These are phyloP conservation scores for Campoplex nolae DNA, from an alignment of 2,888 invertebrate genomes.

Conservation along the genomic window DNA sequence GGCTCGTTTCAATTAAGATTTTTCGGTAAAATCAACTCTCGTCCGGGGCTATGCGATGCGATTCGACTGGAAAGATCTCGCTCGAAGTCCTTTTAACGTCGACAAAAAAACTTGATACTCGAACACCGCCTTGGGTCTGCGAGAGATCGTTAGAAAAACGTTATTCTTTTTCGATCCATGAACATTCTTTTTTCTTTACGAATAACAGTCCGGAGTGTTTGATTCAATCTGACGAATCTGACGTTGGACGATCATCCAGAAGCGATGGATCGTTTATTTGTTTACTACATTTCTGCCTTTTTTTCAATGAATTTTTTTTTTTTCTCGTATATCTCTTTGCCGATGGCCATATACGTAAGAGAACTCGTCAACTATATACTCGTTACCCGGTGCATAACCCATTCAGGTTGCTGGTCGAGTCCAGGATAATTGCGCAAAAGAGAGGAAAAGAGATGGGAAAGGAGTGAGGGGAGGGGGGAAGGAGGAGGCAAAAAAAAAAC, in stretches of 20 bases:
- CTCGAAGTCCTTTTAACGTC: neutral
- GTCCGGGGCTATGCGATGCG: neutral
- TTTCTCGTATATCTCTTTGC: slow-evolving; percentile 6
- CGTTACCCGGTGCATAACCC: slow-evolving; percentile 25
- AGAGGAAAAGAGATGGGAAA: slow-evolving; percentile 29
- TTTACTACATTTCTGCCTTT: neutral
- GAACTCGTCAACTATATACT: slow-evolving; percentile 16
- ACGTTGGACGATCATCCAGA: neutral
- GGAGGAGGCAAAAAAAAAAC: slow-evolving; percentile 24
- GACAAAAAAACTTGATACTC: neutral
- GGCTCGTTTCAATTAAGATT: no score
- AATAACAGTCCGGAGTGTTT: neutral
- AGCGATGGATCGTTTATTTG: neutral
- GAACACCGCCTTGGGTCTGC: no score
- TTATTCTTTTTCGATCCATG: neutral
- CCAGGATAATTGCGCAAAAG: slow-evolving; percentile 38
- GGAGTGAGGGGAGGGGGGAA: neutral
- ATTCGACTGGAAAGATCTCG: neutral
- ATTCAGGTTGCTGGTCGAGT: slow-evolving; percentile 60
- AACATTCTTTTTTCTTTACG: neutral
- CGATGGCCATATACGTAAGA: slow-evolving; percentile 20
- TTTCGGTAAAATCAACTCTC: neutral
- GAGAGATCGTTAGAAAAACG: no score
- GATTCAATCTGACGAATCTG: neutral
- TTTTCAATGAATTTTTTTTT: neutral